These are phyloP conservation scores for Tetranychus truncatus DNA, from an alignment of 2,888 invertebrate genomes.

Conservation along the genomic window DNA sequence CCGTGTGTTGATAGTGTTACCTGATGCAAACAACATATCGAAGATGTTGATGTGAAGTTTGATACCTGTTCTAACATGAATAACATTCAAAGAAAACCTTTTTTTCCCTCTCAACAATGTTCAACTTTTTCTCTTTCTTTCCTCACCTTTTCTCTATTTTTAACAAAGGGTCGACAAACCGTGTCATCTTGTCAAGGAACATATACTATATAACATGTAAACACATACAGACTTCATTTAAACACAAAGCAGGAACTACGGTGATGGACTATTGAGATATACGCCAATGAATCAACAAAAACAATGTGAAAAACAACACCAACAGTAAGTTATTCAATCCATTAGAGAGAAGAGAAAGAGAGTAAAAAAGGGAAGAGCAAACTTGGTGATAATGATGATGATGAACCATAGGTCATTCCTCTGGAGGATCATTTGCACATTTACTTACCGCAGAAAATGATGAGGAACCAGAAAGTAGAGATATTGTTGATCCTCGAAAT, in stretches of 20 bases:
- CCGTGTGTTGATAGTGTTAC: too few species aligned
- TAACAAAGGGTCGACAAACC: neutral
- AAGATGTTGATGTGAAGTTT: too few species aligned
- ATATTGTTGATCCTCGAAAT: slow-evolving; percentile 7
- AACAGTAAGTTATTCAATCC: neutral
- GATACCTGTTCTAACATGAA: too few species aligned
- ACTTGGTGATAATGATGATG: too few species aligned
- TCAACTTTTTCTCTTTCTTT: too few species aligned
- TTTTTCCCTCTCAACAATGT: too few species aligned
- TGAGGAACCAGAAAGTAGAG: slow-evolving; percentile 5
- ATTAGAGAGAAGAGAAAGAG: neutral
- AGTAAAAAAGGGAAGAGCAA: neutral
- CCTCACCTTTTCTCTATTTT: too few species aligned
- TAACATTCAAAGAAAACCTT: too few species aligned
- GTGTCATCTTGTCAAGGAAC: neutral
- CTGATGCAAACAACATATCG: too few species aligned
- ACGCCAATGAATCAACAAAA: neutral
- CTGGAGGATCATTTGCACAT: neutral
- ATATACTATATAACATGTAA: neutral
- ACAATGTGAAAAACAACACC: neutral
- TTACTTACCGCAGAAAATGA: slow-evolving; percentile 11
- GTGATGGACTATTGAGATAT: neutral
- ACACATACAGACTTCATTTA: neutral
- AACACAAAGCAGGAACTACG: neutral
- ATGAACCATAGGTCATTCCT: neutral